A percentile compares a stretch with the other conserved stretches of the same genome.
Conservation (phyloP, 2,113 vertebrate genomes). For the Pleuronectes platessa region DNA sequence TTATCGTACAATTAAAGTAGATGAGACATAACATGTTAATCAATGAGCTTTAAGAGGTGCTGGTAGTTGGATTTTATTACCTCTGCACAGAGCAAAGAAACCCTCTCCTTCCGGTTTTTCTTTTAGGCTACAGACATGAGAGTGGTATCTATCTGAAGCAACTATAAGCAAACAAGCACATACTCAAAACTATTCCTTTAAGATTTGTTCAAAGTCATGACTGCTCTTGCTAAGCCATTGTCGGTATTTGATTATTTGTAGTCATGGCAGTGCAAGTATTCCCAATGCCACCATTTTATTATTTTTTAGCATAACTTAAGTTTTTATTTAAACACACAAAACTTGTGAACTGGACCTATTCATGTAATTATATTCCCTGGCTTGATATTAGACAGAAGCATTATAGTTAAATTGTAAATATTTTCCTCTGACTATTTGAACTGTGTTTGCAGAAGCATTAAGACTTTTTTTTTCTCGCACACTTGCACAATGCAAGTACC, state of each 20-base stretch:
- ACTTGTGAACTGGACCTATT: conserved; percentile 10
- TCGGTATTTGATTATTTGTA: neutral
- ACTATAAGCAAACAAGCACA: neutral
- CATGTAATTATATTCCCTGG: neutral
- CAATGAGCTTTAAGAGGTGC: neutral
- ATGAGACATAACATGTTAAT: neutral
- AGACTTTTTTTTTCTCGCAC: neutral
- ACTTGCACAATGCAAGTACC: neutral
- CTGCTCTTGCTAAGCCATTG: neutral
- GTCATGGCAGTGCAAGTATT: neutral
- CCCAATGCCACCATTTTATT: neutral
- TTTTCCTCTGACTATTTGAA: conserved; percentile 3
- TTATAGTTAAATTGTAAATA: neutral
- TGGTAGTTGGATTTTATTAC: neutral
- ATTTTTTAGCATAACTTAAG: neutral
- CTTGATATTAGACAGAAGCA: conserved; percentile 1
- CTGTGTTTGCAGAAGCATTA: neutral
- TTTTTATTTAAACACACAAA: conserved; percentile 22
- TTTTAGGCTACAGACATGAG: neutral
- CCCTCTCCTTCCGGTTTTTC: neutral
- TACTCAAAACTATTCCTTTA: conserved; percentile 8
- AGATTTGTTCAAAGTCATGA: neutral
- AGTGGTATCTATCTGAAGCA: neutral
- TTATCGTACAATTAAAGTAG: too few relatives aligned
- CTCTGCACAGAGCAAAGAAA: neutral